phyloP scores from a whole-genome alignment of 2,888 invertebrate species.

The Amphiduros pacificus region DNA sequence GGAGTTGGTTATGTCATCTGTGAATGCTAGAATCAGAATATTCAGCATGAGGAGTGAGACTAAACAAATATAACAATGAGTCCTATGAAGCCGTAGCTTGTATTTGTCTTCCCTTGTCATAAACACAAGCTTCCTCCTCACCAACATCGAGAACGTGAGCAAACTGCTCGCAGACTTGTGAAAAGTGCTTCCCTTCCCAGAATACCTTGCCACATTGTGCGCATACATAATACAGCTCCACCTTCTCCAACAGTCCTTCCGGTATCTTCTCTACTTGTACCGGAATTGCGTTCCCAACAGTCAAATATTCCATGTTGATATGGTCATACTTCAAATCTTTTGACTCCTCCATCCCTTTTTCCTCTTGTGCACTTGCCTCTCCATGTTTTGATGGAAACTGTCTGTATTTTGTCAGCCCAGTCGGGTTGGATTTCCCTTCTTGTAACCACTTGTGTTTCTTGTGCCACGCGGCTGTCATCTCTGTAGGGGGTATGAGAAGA shows the following conservation, averaged over 20 bases:
- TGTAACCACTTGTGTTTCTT: neutral
- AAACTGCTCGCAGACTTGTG: constrained; percentile 46
- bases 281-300: constrained; percentile 26
- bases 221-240: constrained; percentile 71
- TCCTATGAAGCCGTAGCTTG: no score
- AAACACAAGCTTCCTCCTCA: no score
- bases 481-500: constrained; percentile 32
- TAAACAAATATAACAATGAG: no score
- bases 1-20: no score
- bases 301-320: constrained; percentile 23
- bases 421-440: neutral
- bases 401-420: neutral
- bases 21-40: no score
- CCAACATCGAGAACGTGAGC: constrained; percentile 43
- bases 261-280: constrained; percentile 63
- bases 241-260: constrained; percentile 59
- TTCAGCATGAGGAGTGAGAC: no score
- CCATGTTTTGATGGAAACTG: neutral
- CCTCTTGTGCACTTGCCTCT: neutral
- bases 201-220: constrained; percentile 75
- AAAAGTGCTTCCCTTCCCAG: constrained; percentile 69
- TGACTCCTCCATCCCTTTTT: neutral
- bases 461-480: constrained; percentile 27
- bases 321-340: constrained; percentile 9
- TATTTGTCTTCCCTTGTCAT: no score